Evolutionary conservation across 2,888 invertebrate genomes (phyloP), one percentile per base, ranked within the genome.

Genomic region (Cordylochernes scorpioides): DNA sequence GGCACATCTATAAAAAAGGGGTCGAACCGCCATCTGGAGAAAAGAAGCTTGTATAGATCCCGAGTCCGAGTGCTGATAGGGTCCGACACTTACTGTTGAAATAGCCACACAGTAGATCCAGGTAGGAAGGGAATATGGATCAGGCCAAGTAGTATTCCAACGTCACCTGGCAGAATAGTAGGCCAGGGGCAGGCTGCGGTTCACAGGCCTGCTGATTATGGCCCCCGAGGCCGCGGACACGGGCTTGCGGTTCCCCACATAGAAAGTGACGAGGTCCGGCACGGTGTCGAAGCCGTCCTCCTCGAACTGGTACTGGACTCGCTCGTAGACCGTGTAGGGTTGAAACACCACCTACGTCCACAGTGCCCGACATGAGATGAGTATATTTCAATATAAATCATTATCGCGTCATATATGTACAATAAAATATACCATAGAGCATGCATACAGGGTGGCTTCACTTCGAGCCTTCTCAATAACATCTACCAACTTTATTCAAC

Each of bases 221-320:
- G 84, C 84, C 1, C 80, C 78, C 2, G 82, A 84, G 0, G 72
- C 72, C 5, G 67, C 66, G 2, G 86, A 84, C 46, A 88, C 73
- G 1, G 78, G 69, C 46, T 78, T 74, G 12, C 73, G 75, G 25
- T 77, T 78, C 2, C 78, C 77, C 15, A 86, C 80, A 51, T 88
- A 86, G 40, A 71, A 82, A 5, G 82, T 82, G 38, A 88, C 80
- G 31, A 91, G 63, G 52, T 84, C 82, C 1, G 82, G 74, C 13
- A 88, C 77, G 3, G 80, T 80, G 48, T 78, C 78, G 48, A 82
- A 88, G 1, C 75, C 70, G 49, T 82, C 78, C 47, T 82, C 82
- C 53, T 88, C 88, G 50, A 88, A 82, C 48, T 80, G 77, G 51
- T 74, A 88, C 49, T 84, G 78, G 17, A 80, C 70, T 42, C 74